A percentile compares a stretch with the other conserved stretches of the same genome.
Conservation (phyloP, 2,888 invertebrate species). For the Cynaeus angustus region DNA sequence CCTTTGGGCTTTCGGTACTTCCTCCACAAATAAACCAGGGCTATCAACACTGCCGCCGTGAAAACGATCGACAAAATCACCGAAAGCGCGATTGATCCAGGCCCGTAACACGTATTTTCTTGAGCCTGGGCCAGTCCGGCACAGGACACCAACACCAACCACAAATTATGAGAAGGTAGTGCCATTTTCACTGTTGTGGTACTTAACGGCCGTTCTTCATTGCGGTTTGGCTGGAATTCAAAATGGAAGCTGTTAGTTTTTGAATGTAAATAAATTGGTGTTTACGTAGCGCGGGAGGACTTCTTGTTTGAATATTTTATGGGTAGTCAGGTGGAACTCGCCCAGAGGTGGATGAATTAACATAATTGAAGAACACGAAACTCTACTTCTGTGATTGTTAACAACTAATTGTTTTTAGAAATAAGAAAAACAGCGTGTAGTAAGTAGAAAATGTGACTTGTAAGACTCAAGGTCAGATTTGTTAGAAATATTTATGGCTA, state of each 20-base stretch:
- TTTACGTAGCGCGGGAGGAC: conserved; percentile 6
- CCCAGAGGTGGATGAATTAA: conserved; percentile 1
- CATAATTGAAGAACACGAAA: conserved; percentile 12
- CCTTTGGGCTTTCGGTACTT: conserved; percentile 61
- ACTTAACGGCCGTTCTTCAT: conserved; percentile 38
- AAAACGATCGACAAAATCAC: conserved; percentile 82
- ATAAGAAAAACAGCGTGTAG: neutral
- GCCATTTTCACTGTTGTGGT: conserved; percentile 31
- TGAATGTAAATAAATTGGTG: conserved; percentile 20
- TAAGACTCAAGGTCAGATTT: conserved; percentile 9
- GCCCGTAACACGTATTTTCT: conserved; percentile 76
- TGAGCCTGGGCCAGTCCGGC: conserved; percentile 61
- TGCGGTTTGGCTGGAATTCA: conserved; percentile 44
- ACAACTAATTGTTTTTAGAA: neutral
- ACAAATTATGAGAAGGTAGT: conserved; percentile 30
- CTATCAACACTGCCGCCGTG: conserved; percentile 77
- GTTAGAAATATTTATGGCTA: conserved; percentile 26
- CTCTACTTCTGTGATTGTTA: neutral
- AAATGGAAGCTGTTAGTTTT: conserved; percentile 42
- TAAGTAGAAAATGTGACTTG: neutral
- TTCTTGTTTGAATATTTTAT: conserved; percentile 11
- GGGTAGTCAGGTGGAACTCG: conserved; percentile 14
- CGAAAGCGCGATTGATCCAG: conserved; percentile 82
- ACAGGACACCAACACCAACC: conserved; percentile 41
- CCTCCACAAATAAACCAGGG: conserved; percentile 66